A percentile compares a stretch with the other conserved stretches of the same genome.
Conservation (phyloP, 2,113 vertebrate genomes). For the Leucopsar rothschildi region DNA sequence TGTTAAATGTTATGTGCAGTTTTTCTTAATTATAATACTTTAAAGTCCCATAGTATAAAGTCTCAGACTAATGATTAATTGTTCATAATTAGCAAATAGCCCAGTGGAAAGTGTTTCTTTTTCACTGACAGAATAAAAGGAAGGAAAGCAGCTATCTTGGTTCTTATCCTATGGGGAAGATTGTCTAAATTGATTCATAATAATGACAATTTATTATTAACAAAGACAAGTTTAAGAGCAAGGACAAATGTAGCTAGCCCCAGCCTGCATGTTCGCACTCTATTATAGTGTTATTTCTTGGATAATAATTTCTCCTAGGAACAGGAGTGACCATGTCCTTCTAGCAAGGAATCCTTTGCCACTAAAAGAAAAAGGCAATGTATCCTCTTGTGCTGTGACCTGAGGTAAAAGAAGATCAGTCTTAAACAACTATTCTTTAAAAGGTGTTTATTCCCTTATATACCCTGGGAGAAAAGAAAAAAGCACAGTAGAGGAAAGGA, state of each 20-base stretch:
- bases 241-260: background rate
- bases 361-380: background rate
- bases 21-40: conserved; percentile 22
- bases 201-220: background rate
- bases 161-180: background rate
- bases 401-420: background rate
- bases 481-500: background rate
- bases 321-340: background rate
- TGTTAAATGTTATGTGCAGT: background rate
- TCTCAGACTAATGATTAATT: conserved; percentile 7
- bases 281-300: background rate
- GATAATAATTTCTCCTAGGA: background rate
- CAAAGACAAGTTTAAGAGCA: background rate
- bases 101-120: conserved; percentile 9
- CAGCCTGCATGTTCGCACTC: background rate
- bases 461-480: background rate
- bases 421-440: background rate
- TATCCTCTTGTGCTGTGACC: background rate
- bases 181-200: background rate
- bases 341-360: background rate
- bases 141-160: conserved; percentile 2
- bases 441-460: background rate
- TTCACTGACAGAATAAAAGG: background rate
- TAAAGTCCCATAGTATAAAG: background rate
- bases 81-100: conserved; percentile 29